phyloP scores from a whole-genome alignment of 2,888 invertebrate genomes.

The Drosophila limbata region DNA sequence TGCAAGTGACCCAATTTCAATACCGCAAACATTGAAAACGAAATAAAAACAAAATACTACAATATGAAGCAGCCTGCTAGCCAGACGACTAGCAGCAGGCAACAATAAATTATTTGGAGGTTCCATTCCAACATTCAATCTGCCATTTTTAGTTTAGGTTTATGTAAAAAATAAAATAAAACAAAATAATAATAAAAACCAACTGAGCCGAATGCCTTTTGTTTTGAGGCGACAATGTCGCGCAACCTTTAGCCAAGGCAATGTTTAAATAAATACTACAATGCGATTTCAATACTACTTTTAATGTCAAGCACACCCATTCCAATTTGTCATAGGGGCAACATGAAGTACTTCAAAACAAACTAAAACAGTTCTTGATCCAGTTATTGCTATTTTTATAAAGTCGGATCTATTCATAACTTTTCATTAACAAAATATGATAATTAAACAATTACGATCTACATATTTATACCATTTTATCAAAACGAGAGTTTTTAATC shows the following conservation, averaged over 20 bases:
- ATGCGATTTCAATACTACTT: conserved; percentile 64
- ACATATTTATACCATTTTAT: too few species aligned
- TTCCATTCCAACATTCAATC: conserved; percentile 64
- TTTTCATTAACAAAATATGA: too few species aligned
- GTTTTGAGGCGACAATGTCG: conserved; percentile 51
- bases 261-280: conserved; percentile 55
- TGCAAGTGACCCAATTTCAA: conserved; percentile 76
- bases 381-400: conserved; percentile 9
- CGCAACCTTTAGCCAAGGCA: conserved; percentile 67
- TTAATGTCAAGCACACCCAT: conserved; percentile 50
- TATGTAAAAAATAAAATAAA: conserved; percentile 54
- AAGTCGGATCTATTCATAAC: neutral
- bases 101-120: conserved; percentile 78
- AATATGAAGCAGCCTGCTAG: conserved; percentile 17
- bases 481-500: too few species aligned
- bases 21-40: conserved; percentile 73
- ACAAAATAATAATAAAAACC: conserved; percentile 34
- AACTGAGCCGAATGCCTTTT: conserved; percentile 47
- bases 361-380: conserved; percentile 12
- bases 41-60: conserved; percentile 52
- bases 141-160: conserved; percentile 57
- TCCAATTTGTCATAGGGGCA: conserved; percentile 22
- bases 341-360: conserved; percentile 6
- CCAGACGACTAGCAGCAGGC: conserved; percentile 34
- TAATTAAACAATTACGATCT: too few species aligned